Evolutionary conservation across 2,113 vertebrate species (phyloP).

Genomic region (Verasper variegatus): DNA sequence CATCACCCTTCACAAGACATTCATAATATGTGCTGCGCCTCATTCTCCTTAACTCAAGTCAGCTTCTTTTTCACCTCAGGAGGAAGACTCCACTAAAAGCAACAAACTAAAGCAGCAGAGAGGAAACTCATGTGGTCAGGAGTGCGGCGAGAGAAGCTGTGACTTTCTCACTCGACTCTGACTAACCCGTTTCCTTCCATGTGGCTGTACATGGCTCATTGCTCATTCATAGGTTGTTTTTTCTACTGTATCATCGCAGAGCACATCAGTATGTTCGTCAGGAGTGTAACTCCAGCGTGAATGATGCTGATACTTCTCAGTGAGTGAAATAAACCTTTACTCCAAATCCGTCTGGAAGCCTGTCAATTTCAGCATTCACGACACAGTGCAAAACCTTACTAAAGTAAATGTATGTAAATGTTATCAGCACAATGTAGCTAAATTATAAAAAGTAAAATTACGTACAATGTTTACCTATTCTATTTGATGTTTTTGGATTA

Average conservation of each 20-base stretch:
- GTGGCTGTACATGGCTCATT: slow-evolving; percentile 30
- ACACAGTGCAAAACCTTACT: too few species aligned
- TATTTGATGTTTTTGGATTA: too few species aligned
- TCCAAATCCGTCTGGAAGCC: background rate
- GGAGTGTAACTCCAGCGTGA: slow-evolving; percentile 4
- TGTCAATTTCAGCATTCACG: too few species aligned
- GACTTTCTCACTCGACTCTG: slow-evolving; percentile 55
- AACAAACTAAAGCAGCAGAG: slow-evolving; percentile 48
- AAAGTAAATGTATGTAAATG: too few species aligned
- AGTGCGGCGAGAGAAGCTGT: slow-evolving; percentile 40
- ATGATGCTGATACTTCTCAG: slow-evolving; percentile 9
- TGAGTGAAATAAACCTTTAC: background rate
- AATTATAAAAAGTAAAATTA: too few species aligned
- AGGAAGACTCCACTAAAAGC: slow-evolving; percentile 51
- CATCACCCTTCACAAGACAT: slow-evolving; percentile 11
- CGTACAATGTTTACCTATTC: too few species aligned
- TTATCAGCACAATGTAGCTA: too few species aligned
- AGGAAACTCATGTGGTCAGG: slow-evolving; percentile 59
- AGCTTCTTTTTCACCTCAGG: slow-evolving; percentile 58
- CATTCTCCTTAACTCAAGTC: slow-evolving; percentile 35
- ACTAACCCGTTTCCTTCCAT: slow-evolving; percentile 54
- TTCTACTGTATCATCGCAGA: slow-evolving; percentile 16
- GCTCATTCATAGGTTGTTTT: slow-evolving; percentile 38
- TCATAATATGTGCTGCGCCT: slow-evolving; percentile 13
- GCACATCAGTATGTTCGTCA: background rate